phyloP scores from a whole-genome alignment of 1,140 invertebrate species.

The Sycobia sp. region DNA sequence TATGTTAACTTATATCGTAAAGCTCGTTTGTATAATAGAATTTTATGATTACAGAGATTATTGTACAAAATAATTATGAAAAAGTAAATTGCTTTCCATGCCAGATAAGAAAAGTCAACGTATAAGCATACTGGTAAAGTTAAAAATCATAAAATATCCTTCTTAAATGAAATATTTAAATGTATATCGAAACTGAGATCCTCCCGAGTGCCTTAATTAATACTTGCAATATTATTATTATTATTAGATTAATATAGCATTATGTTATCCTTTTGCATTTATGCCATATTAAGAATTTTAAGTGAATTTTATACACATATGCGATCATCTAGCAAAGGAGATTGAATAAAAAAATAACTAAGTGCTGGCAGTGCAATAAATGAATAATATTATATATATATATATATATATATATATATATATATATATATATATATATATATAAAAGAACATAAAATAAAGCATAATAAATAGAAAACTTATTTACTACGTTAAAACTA shows the following conservation, averaged over 20 bases:
- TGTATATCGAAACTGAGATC: too few species aligned
- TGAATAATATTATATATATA: constrained; percentile 11
- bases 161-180: too few species aligned
- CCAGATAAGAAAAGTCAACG: too few species aligned
- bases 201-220: constrained; percentile 28
- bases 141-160: too few species aligned
- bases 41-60: too few species aligned
- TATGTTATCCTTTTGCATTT: constrained; percentile 13
- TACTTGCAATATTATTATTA: constrained; percentile 14
- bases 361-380: constrained; percentile 45
- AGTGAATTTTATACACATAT: too few species aligned
- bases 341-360: constrained; percentile 17
- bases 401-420: neutral
- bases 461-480: constrained; percentile 25
- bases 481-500: constrained; percentile 25
- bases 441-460: constrained; percentile 1
- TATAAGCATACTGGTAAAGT: too few species aligned
- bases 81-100: too few species aligned
- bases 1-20: too few species aligned
- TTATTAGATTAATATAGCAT: neutral
- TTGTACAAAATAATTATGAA: too few species aligned
- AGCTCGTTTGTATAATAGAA: too few species aligned
- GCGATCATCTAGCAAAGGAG: neutral
- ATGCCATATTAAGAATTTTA: constrained; percentile 29
- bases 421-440: neutral